These are phyloP conservation scores for Agrochola macilenta DNA, from an alignment of 2,888 invertebrate species.

Conservation along the genomic window DNA sequence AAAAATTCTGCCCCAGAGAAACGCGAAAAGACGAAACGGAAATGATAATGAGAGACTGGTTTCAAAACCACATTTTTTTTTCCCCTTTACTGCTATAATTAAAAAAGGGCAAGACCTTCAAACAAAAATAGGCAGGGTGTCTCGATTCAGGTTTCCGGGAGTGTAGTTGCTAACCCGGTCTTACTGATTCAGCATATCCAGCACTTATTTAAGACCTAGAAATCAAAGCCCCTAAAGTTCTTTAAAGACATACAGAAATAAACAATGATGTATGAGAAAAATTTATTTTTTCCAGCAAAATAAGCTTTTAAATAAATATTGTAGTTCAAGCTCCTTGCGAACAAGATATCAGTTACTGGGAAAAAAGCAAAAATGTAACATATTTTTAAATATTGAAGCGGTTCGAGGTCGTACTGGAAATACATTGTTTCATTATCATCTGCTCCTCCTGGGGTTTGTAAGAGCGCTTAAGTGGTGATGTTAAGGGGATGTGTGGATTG, in stretches of 20 bases:
- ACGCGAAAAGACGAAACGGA: too few species aligned
- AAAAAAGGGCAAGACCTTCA: too few species aligned
- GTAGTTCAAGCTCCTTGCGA: neutral
- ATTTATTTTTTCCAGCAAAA: neutral
- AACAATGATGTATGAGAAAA: neutral
- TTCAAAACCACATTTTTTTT: too few species aligned
- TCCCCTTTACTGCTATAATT: too few species aligned
- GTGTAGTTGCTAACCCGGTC: too few species aligned
- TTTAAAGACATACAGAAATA: neutral
- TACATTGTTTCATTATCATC: constrained; percentile 18
- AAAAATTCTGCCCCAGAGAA: too few species aligned
- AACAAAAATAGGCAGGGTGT: too few species aligned
- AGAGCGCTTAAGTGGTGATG: constrained; percentile 31
- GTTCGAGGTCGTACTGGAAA: constrained; percentile 12
- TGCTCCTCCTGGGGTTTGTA: constrained; percentile 13
- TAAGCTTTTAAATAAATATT: constrained; percentile 10
- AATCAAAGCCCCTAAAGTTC: neutral
- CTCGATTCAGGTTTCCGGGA: too few species aligned
- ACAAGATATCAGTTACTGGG: constrained; percentile 11
- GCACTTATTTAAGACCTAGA: neutral
- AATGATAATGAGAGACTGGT: too few species aligned
- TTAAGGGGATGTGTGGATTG: constrained; percentile 16
- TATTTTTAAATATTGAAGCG: constrained; percentile 5
- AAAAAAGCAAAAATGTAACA: neutral
- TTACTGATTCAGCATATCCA: constrained; percentile 7